These are phyloP conservation scores for Gymnorhina tibicen DNA, from an alignment of 2,113 vertebrate species.

Conservation along the genomic window DNA sequence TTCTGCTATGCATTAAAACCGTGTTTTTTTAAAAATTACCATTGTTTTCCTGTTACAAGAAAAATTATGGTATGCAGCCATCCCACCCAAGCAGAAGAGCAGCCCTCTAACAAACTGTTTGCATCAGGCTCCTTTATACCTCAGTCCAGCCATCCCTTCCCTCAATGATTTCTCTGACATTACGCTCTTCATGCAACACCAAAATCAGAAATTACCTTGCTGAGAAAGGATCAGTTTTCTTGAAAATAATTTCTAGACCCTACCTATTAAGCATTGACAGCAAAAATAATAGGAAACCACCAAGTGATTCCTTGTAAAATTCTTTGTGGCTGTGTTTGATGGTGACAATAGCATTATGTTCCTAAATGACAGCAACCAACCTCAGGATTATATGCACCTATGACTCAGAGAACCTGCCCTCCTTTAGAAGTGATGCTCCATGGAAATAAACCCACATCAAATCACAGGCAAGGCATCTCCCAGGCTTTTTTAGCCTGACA, in stretches of 20 bases:
- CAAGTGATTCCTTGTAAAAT: not conserved
- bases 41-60: not conserved
- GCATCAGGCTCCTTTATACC: not conserved
- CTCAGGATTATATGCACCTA: not conserved
- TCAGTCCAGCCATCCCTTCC: not conserved
- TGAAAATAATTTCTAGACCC: not conserved
- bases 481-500: not conserved
- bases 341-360: not conserved
- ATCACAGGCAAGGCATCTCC: not conserved
- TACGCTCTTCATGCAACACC: not conserved
- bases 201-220: not conserved
- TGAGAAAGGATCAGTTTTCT: not conserved
- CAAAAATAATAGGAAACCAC: not conserved
- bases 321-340: not conserved
- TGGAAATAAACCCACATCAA: not conserved
- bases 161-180: not conserved
- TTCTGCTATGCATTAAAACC: not conserved
- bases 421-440: not conserved
- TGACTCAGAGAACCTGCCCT: not conserved
- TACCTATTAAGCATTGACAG: not conserved
- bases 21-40: not conserved
- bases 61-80: not conserved
- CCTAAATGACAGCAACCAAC: not conserved
- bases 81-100: not conserved
- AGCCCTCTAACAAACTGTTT: not conserved